Percentiles rank a stretch among this genome's conserved stretches.
Conservation (phyloP, 2,797 vertebrate genomes). For the Muscicapa striata region DNA sequence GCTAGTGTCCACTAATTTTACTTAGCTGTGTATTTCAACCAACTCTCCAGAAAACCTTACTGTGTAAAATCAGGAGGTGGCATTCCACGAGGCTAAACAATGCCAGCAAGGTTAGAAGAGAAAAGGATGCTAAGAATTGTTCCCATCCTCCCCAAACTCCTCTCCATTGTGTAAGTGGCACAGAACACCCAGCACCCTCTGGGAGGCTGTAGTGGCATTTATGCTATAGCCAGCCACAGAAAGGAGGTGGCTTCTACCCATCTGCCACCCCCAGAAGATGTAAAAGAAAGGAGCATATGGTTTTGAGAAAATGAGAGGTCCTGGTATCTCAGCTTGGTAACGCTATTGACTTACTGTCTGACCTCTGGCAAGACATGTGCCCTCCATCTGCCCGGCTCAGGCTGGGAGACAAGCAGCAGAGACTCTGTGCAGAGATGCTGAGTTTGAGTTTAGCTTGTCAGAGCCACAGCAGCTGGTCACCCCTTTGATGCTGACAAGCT, state of each 20-base stretch:
- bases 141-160: background rate
- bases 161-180: background rate
- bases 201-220: conserved; percentile 17
- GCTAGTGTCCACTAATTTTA: background rate
- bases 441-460: conserved; percentile 19
- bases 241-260: conserved; percentile 7
- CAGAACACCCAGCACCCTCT: background rate
- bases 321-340: conserved; percentile 1
- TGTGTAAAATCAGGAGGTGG: background rate
- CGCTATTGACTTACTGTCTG: conserved; percentile 59
- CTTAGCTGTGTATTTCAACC: background rate
- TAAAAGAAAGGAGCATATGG: conserved; percentile 46
- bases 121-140: background rate
- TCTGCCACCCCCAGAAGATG: conserved; percentile 14
- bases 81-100: background rate
- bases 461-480: conserved; percentile 38
- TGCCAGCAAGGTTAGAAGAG: background rate
- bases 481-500: background rate
- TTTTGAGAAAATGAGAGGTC: conserved; percentile 42
- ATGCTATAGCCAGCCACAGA: background rate
- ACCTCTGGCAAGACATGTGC: conserved; percentile 21
- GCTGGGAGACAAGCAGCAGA: conserved; percentile 6
- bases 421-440: background rate
- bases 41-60: background rate
- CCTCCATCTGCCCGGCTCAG: conserved; percentile 36